Base-by-base conservation (phyloP, 2,797 vertebrate genomes). In the Hippopotamyrus pictus region DNA sequence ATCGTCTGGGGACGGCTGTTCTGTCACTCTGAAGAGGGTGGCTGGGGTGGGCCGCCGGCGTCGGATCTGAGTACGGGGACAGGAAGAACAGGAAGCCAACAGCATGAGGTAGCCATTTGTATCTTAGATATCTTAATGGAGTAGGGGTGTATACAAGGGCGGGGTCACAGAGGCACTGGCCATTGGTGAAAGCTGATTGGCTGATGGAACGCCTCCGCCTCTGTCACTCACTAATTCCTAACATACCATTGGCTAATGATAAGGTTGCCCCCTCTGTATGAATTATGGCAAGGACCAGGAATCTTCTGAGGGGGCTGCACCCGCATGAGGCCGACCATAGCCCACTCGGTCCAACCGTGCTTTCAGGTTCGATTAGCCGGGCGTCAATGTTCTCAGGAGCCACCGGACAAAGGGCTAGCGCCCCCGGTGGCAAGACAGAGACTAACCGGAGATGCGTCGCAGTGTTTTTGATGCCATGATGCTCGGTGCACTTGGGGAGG, bases 41-140 rank as follows among this genome's bases (percentile, higher is more conserved):
- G 98, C 98, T 0, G 98, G 98, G 3, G 98, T 99, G n/a, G 98
- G 98, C 92, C 98, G 97, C 92, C 98, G 94, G 92, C 97, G 96
- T 17, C 98, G 97, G 92, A 99, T 99, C 98, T 99, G 19, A 37
- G 73, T 33, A 83, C 29, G 53, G 14, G 44, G n/a, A 59, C n/a
- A 82, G 19, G 76, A 8, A 22, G 3, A 8, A 22, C 54, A 88
- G 59, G 22, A 46, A 79, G 9, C 53, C 33, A 33, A 41, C 89
- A 83, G 19, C 41, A 50, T 46, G 0, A 54, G 17, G 59, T 86
- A 89, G 82, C 89, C 83, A 84, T 86, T 87, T 83, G 69, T 53
- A 9, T 57, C 37, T 57, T 7, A 5, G 37, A 79, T 41, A 46
- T 9, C 3, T 79, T 11, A 79, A 46, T 46, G 76, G 5, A 44